Percentiles rank a stretch among this genome's conserved stretches.
Conservation (phyloP, 2,888 invertebrate genomes). For the Apotomis capreana region DNA sequence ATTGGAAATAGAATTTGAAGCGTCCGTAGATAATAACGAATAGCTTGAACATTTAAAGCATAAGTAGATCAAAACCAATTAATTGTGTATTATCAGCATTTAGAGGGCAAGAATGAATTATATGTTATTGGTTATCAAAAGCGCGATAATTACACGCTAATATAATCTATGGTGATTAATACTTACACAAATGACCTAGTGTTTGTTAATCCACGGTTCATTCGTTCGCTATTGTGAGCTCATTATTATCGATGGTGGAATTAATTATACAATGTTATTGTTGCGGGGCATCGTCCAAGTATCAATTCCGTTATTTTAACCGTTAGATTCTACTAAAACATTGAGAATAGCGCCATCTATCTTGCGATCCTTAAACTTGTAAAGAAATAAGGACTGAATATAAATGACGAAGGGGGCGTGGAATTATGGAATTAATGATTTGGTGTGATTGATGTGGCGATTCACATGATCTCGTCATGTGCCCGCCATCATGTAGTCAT, state of each 20-base stretch:
- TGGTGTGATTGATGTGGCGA: too few relatives aligned
- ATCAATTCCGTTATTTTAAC: conserved; percentile 1
- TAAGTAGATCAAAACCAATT: neutral
- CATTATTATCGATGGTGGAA: conserved; percentile 18
- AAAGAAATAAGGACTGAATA: too few relatives aligned
- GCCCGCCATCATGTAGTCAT: too few relatives aligned
- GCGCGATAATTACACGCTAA: neutral
- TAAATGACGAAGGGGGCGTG: too few relatives aligned
- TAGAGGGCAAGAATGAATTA: neutral
- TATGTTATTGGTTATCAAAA: neutral
- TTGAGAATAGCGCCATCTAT: too few relatives aligned
- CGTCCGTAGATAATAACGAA: too few relatives aligned
- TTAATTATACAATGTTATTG: conserved; percentile 13
- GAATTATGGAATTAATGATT: too few relatives aligned
- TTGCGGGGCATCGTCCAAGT: neutral
- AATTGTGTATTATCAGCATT: neutral
- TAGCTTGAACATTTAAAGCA: neutral
- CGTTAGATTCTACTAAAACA: too few relatives aligned
- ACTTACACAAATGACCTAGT: conserved; percentile 17
- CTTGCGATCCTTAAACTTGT: too few relatives aligned
- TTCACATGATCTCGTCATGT: too few relatives aligned
- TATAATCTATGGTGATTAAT: conserved; percentile 12
- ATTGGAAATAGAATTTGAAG: too few relatives aligned
- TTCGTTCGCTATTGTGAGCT: conserved; percentile 12
- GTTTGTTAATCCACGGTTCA: conserved; percentile 20